A percentile compares a stretch with the other conserved stretches of the same genome.
phyloP scores from a whole-genome alignment of 2,113 vertebrate species.

The Nesogale talazaci region DNA sequence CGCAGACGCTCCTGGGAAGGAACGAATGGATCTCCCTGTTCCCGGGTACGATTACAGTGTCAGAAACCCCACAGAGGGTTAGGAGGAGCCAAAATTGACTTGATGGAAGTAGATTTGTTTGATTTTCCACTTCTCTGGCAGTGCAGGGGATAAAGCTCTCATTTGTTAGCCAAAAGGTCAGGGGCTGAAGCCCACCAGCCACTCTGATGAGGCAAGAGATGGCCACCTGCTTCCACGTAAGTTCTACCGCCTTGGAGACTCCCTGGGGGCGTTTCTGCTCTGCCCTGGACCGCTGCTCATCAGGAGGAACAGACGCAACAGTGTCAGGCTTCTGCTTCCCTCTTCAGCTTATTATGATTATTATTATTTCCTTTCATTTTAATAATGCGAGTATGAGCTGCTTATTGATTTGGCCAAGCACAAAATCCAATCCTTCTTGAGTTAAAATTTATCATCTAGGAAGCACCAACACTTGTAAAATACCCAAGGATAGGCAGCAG shows the following conservation, averaged over 20 bases:
- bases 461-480: not conserved
- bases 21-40: no score
- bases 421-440: not conserved
- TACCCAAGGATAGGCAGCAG: not conserved
- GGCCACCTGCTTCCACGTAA: not conserved
- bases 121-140: not conserved
- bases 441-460: conserved; percentile 23
- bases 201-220: not conserved
- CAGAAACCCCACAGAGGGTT: no score
- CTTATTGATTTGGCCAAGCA: conserved; percentile 44
- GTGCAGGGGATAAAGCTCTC: not conserved
- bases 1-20: no score
- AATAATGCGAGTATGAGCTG: not conserved
- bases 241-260: not conserved
- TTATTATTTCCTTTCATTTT: not conserved
- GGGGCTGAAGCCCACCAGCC: not conserved
- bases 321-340: not conserved
- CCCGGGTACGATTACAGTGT: no score
- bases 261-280: not conserved
- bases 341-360: not conserved
- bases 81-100: no score
- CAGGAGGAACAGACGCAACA: not conserved
- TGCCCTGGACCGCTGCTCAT: not conserved
- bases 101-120: no score
- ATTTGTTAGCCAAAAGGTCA: not conserved